Evolutionary conservation across 2,797 vertebrate species (phyloP).

Genomic region (Rhabdomys pumilio): DNA sequence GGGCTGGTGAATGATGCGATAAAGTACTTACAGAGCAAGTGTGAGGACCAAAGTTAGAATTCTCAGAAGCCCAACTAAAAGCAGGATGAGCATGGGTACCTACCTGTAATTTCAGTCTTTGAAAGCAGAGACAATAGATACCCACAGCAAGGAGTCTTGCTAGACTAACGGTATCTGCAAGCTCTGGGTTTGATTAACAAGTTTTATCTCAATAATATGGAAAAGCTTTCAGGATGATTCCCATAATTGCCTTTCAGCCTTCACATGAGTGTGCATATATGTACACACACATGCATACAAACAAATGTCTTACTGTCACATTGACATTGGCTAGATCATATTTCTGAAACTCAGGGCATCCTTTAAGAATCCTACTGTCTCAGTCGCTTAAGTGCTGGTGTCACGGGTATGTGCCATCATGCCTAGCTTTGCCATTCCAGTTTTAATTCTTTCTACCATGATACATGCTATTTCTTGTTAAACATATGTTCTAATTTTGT

Average conservation of each 20-base stretch:
- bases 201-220: background rate
- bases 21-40: background rate
- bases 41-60: background rate
- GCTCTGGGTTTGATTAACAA: background rate
- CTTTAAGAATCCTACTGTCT: background rate
- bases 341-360: background rate
- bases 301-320: background rate
- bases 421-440: background rate
- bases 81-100: background rate
- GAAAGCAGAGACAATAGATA: background rate
- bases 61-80: background rate
- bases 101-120: background rate
- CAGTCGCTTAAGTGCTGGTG: background rate
- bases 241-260: background rate
- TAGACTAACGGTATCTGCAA: background rate
- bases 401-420: background rate
- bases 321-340: background rate
- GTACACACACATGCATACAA: background rate
- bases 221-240: background rate
- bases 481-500: background rate
- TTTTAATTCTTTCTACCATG: background rate
- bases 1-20: too few relatives aligned
- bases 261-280: background rate
- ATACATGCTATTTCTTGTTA: slow-evolving; percentile 11
- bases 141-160: background rate